Percentiles rank a stretch among this genome's conserved stretches.
phyloP scores from a whole-genome alignment of 2,113 vertebrate species.

The Poecilia latipinna region DNA sequence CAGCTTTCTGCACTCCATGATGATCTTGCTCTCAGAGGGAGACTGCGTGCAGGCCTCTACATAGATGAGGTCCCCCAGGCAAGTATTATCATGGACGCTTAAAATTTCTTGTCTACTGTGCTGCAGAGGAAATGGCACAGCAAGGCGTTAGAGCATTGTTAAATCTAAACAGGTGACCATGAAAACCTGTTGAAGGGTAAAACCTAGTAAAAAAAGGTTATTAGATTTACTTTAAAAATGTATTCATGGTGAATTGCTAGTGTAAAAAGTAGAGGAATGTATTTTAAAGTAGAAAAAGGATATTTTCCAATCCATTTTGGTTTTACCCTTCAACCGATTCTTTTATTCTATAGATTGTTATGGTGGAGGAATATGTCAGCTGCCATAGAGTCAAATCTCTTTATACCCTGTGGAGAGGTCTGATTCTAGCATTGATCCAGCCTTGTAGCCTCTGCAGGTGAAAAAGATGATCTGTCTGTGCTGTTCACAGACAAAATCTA shows the following conservation, averaged over 20 bases:
- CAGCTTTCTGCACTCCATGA: constrained; percentile 65
- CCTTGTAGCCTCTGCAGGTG: constrained; percentile 60
- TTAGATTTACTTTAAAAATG: constrained; percentile 40
- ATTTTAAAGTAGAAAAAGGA: constrained; percentile 29
- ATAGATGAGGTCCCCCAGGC: constrained; percentile 46
- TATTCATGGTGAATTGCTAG: constrained; percentile 14
- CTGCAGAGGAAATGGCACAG: constrained; percentile 42
- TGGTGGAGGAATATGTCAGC: constrained; percentile 56
- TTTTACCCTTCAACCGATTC: constrained; percentile 40
- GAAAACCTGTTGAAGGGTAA: too few species aligned
- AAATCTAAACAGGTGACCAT: constrained; percentile 52
- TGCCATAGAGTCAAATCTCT: constrained; percentile 48
- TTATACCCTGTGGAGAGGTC: constrained; percentile 53
- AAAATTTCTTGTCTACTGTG: constrained; percentile 39
- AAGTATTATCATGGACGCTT: constrained; percentile 46
- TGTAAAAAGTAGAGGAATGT: constrained; percentile 3
- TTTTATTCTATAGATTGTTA: constrained; percentile 58
- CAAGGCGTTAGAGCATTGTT: constrained; percentile 33
- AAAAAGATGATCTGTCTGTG: constrained; percentile 61
- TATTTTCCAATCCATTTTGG: constrained; percentile 38
- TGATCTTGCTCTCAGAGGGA: constrained; percentile 66
- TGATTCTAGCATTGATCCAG: constrained; percentile 71
- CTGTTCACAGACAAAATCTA: constrained; percentile 65
- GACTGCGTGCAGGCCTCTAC: constrained; percentile 48
- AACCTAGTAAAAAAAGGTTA: constrained; percentile 55